Percentiles rank a stretch among this genome's conserved stretches.
These are phyloP conservation scores for Ditylenchus dipsaci DNA, from an alignment of 1,140 invertebrate species.

Conservation along the genomic window DNA sequence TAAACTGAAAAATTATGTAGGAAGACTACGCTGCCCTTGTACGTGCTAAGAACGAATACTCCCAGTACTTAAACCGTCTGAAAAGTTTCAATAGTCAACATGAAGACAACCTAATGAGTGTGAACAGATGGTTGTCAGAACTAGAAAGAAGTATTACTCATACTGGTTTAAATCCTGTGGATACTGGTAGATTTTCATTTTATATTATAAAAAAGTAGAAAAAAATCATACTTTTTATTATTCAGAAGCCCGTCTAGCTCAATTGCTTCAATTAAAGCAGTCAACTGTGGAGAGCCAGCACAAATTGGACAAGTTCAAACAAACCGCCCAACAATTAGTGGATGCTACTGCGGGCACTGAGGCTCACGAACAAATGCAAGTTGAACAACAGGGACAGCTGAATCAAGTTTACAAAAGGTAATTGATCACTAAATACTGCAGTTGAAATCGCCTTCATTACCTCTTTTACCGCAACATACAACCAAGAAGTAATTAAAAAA, in stretches of 20 bases:
- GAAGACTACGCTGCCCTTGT: conserved; percentile 10
- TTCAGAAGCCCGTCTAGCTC: conserved; percentile 5
- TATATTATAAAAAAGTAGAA: neutral
- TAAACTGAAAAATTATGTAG: no score
- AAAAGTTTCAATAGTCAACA: conserved; percentile 14
- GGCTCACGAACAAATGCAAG: conserved; percentile 13
- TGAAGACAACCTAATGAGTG: conserved; percentile 7
- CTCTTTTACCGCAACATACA: no score
- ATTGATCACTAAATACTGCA: neutral
- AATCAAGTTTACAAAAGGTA: conserved; percentile 7
- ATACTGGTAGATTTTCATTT: neutral
- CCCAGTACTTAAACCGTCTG: conserved; percentile 14
- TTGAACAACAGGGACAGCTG: conserved; percentile 6
- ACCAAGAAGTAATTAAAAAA: no score
- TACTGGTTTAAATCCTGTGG: neutral
- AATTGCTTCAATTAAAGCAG: conserved; percentile 9
- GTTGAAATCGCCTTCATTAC: no score
- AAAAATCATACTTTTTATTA: neutral
- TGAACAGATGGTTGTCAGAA: conserved; percentile 17
- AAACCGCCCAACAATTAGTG: conserved; percentile 12
- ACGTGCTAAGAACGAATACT: conserved; percentile 18
- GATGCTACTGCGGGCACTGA: conserved; percentile 16
- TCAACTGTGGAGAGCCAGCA: conserved; percentile 12
- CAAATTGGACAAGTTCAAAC: conserved; percentile 19
- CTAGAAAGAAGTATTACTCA: conserved; percentile 4